Percentiles rank a stretch among this genome's conserved stretches.
phyloP scores from a whole-genome alignment of 2,113 vertebrate genomes.

The Mus musculus region GRCm39 chr9:105634501-105635000 shows the following conservation, averaged over 20 bases:
- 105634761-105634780: background rate
- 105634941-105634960: background rate
- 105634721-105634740: background rate
- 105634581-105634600: background rate
- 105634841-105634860: background rate
- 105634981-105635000: background rate
- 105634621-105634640: background rate
- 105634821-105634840: too few species aligned
- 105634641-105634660: background rate
- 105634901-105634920: background rate
- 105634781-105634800: background rate
- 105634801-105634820: background rate
- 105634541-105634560: background rate
- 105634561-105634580: background rate
- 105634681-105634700: too few species aligned
- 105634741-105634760: fast-evolving
- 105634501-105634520: background rate
- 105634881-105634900: background rate
- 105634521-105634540: background rate
- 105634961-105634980: background rate
- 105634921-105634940: background rate
- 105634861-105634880: background rate
- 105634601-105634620: background rate
- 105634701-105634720: background rate
- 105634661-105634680: background rate